These are phyloP conservation scores for Telmatochromis sp. DNA, from an alignment of 2,113 vertebrate species.

Conservation along the genomic window DNA sequence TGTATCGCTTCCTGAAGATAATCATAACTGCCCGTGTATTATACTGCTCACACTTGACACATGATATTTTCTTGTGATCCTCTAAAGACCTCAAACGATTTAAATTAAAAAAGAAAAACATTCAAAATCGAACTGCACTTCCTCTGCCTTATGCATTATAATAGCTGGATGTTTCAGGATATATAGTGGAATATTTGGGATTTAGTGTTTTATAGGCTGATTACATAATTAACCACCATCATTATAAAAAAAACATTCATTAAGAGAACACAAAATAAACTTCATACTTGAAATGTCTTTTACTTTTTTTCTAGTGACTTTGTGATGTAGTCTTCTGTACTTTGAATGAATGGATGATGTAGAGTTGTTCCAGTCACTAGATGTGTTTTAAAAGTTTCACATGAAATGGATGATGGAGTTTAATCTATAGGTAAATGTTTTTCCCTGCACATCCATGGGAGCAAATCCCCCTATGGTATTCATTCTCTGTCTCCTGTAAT, in stretches of 20 bases:
- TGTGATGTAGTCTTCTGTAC: not conserved
- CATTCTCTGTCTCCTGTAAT: not conserved
- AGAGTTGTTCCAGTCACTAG: not conserved
- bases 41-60: not conserved
- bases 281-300: not conserved
- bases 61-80: not conserved
- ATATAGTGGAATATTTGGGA: not conserved
- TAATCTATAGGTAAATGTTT: not conserved
- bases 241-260: not conserved
- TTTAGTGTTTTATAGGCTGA: not conserved
- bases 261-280: not conserved
- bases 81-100: not conserved
- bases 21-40: not conserved
- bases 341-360: not conserved
- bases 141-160: not conserved
- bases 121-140: not conserved
- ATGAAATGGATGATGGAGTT: not conserved
- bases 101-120: not conserved
- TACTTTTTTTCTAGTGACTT: not conserved
- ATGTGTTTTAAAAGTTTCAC: not conserved
- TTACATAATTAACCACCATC: not conserved
- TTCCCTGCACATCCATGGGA: not conserved
- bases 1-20: not conserved
- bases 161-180: not conserved
- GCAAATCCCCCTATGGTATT: not conserved